A percentile compares a stretch with the other conserved stretches of the same genome.
Evolutionary conservation across 1,140 invertebrate species (phyloP).

Genomic region (Asobara japonica): DNA sequence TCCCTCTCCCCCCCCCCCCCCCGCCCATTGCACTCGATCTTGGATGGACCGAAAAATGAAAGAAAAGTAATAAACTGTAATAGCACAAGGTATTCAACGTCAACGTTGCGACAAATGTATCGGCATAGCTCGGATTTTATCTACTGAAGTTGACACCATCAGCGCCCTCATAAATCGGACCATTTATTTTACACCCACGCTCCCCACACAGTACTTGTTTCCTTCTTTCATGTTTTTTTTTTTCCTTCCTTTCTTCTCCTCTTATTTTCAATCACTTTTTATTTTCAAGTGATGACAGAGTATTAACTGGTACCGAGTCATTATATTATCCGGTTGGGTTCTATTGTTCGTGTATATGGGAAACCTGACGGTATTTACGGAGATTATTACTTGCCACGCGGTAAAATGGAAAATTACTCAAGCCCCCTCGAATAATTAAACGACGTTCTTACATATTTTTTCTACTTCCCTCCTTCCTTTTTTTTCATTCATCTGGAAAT

Average conservation of each 20-base stretch:
- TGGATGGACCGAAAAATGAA: background rate
- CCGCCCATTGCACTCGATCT: background rate
- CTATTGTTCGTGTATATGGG: conserved; percentile 9
- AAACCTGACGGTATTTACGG: background rate
- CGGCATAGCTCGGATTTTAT: conserved; percentile 49
- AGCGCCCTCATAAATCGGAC: conserved; percentile 47
- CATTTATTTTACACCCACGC: conserved; percentile 52
- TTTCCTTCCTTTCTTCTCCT: background rate
- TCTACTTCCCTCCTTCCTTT: background rate
- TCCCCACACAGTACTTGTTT: background rate
- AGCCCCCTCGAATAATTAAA: conserved; percentile 57
- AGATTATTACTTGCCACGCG: conserved; percentile 20
- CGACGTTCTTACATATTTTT: conserved; percentile 30
- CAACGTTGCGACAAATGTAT: conserved; percentile 34
- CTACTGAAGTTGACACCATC: conserved; percentile 37
- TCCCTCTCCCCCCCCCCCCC: no score
- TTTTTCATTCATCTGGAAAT: background rate
- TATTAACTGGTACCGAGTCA: conserved; percentile 6
- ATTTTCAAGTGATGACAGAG: conserved; percentile 9
- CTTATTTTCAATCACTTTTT: conserved; percentile 12
- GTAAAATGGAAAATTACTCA: conserved; percentile 58
- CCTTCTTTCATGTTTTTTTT: background rate
- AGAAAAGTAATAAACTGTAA: conserved; percentile 14
- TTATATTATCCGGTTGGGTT: background rate
- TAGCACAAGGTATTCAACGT: conserved; percentile 8